These are phyloP conservation scores for Petrocephalus sullivani DNA, from an alignment of 2,797 vertebrate species.

Conservation along the genomic window DNA sequence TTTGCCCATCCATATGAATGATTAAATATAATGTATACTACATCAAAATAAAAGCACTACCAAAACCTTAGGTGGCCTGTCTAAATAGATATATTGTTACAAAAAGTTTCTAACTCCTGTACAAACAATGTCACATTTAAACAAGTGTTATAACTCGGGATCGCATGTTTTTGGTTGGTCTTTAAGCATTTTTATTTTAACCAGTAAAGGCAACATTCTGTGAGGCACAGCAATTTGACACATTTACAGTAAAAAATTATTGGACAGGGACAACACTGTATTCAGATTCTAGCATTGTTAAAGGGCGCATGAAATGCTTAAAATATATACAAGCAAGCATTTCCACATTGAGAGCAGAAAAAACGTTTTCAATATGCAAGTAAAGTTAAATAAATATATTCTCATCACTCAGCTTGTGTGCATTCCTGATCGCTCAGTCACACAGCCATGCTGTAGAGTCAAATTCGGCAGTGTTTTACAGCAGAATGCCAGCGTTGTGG, in stretches of 20 bases:
- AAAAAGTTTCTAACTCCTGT: background rate
- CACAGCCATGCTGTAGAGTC: background rate
- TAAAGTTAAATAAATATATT: background rate
- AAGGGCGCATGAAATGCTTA: background rate
- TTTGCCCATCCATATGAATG: background rate
- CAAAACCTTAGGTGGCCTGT: background rate
- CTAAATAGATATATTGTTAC: background rate
- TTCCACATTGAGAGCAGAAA: background rate
- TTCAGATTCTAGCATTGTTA: background rate
- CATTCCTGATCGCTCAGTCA: background rate
- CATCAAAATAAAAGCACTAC: background rate
- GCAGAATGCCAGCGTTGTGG: background rate
- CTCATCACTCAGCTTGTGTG: background rate
- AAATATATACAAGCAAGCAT: background rate
- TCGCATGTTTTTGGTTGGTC: background rate
- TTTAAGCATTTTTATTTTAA: conserved; percentile 6
- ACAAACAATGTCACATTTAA: background rate
- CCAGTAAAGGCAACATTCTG: background rate
- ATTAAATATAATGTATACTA: background rate
- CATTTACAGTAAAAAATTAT: background rate
- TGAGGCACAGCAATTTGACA: background rate
- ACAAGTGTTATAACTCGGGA: background rate
- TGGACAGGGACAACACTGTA: background rate
- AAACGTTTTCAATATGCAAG: background rate
- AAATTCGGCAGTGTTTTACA: background rate